Evolutionary conservation across 2,888 invertebrate genomes (phyloP).

Genomic region (Psococerastis gibbosa): DNA sequence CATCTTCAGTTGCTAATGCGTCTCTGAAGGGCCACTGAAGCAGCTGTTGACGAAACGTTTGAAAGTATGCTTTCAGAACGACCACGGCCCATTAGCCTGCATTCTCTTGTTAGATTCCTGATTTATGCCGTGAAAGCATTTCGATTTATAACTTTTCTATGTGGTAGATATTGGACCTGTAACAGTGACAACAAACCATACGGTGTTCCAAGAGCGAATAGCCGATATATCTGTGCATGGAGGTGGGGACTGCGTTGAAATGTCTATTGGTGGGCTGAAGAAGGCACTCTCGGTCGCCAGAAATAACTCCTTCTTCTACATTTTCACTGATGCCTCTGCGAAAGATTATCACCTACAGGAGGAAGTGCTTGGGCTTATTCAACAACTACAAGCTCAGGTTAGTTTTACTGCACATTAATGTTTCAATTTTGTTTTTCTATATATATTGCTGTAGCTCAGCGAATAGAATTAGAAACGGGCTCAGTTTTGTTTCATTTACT

Average conservation of each 20-base stretch:
- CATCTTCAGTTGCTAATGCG: no score
- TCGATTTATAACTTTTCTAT: no score
- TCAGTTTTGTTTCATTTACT: neutral
- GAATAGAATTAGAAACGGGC: no score
- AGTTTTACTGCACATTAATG: no score
- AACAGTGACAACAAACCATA: slow-evolving; percentile 40
- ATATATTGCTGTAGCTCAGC: no score
- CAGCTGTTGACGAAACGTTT: no score
- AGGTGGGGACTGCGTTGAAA: slow-evolving; percentile 59
- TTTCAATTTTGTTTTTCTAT: no score
- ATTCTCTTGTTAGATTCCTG: no score
- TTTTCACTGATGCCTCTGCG: slow-evolving; percentile 57
- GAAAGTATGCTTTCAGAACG: no score
- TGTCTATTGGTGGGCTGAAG: slow-evolving; percentile 43
- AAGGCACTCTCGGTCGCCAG: slow-evolving; percentile 41
- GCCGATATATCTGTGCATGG: slow-evolving; percentile 39
- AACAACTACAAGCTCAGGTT: slow-evolving; percentile 53
- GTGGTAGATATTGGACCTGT: slow-evolving; percentile 45
- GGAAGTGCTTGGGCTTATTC: slow-evolving; percentile 43
- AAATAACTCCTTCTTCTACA: slow-evolving; percentile 49
- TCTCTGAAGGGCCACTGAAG: no score
- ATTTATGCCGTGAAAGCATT: no score
- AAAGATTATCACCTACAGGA: slow-evolving; percentile 42
- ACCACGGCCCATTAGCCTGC: no score
- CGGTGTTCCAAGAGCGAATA: slow-evolving; percentile 35